A percentile compares a stretch with the other conserved stretches of the same genome.
phyloP scores from a whole-genome alignment of 2,113 vertebrate genomes.

The Hippocampus comes region DNA sequence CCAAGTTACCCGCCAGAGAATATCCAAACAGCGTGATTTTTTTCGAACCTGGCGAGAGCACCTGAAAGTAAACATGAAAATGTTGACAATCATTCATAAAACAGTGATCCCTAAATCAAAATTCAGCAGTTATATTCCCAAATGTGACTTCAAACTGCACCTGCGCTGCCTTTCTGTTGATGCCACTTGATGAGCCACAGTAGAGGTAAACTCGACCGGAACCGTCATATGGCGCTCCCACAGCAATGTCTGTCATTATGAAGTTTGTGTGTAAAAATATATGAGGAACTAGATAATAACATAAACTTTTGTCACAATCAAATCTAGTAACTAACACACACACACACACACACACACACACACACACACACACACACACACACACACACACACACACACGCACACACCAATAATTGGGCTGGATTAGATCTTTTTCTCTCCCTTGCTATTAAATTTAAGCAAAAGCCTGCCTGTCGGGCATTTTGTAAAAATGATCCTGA shows the following conservation, averaged over 20 bases:
- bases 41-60: slow-evolving; percentile 67
- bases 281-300: background rate
- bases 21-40: slow-evolving; percentile 83
- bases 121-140: background rate
- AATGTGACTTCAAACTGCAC: slow-evolving; percentile 56
- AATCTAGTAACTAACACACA: background rate
- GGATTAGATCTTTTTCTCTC: background rate
- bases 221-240: slow-evolving; percentile 84
- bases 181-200: slow-evolving; percentile 77
- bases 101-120: background rate
- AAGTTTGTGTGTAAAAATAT: background rate
- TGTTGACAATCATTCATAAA: background rate
- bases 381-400: too few species aligned
- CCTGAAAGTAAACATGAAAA: slow-evolving; percentile 58
- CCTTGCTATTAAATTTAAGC: background rate
- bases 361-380: too few species aligned
- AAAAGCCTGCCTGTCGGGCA: background rate
- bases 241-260: slow-evolving; percentile 81
- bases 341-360: background rate
- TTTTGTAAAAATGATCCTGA: background rate
- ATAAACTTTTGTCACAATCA: background rate
- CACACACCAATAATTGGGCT: background rate
- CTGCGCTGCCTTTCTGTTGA: slow-evolving; percentile 79
- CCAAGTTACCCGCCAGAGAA: slow-evolving; percentile 91
- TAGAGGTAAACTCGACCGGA: slow-evolving; percentile 83